Conservation (phyloP, 2,888 invertebrate genomes). For the Netelia virgata region DNA sequence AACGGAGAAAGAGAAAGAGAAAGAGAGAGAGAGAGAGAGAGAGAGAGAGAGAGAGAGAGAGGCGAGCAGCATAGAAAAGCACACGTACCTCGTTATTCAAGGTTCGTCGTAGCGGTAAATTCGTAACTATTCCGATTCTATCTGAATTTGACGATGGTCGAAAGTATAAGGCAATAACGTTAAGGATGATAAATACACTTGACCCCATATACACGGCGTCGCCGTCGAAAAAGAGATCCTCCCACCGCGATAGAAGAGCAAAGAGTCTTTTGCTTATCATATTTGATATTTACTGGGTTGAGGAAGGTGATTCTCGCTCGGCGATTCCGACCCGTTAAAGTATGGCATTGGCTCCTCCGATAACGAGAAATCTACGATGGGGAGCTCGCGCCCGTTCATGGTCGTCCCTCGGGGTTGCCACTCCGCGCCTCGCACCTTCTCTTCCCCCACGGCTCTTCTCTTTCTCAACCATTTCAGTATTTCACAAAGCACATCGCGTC, state of each 20-base stretch:
- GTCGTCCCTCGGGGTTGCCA: conserved; percentile 55
- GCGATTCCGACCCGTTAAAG: conserved; percentile 60
- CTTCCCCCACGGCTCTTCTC: background rate
- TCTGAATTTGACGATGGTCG: conserved; percentile 15
- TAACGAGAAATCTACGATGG: conserved; percentile 67
- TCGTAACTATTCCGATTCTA: background rate
- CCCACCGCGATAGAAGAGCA: conserved; percentile 42
- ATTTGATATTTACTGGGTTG: conserved; percentile 64
- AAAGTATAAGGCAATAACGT: conserved; percentile 42
- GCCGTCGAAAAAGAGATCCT: conserved; percentile 15
- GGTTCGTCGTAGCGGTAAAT: background rate
- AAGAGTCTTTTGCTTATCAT: conserved; percentile 64
- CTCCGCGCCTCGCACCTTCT: conserved; percentile 7
- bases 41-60: no score
- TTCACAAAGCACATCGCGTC: conserved; percentile 55
- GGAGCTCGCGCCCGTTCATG: conserved; percentile 24
- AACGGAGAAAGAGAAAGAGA: no score
- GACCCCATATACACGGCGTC: conserved; percentile 19
- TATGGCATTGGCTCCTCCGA: conserved; percentile 63
- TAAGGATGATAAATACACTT: conserved; percentile 49
- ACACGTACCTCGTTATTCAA: no score
- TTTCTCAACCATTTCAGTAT: conserved; percentile 51
- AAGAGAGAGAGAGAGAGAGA: no score
- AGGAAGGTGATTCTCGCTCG: conserved; percentile 47
- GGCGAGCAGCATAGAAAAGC: no score